These are phyloP conservation scores for Ataeniobius toweri DNA, from an alignment of 2,797 vertebrate genomes.

Conservation along the genomic window DNA sequence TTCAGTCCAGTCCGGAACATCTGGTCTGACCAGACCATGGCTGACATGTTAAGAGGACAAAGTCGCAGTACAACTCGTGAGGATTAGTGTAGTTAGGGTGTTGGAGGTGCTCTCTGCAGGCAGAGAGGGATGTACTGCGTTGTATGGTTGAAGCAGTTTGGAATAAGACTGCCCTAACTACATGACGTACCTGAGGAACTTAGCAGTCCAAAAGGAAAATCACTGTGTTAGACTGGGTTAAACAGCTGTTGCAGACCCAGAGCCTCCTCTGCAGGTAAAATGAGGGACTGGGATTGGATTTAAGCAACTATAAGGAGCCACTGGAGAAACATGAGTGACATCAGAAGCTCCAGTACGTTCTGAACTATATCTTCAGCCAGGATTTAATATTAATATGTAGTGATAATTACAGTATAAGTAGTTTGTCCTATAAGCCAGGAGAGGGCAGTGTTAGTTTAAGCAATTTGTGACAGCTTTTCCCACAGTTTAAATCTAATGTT, in stretches of 20 bases:
- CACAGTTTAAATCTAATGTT: background rate
- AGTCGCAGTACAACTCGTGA: background rate
- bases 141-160: background rate
- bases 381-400: background rate
- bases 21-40: background rate
- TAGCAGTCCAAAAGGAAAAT: background rate
- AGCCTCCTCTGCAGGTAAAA: background rate
- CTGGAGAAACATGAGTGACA: background rate
- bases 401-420: background rate
- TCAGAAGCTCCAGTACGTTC: background rate
- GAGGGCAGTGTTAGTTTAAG: conserved; percentile 20
- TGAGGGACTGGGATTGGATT: background rate
- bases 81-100: background rate
- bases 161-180: background rate
- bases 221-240: background rate
- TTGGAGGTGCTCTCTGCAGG: background rate
- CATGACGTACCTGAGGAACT: background rate
- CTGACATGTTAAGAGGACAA: background rate
- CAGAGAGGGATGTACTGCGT: background rate
- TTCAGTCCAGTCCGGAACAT: background rate
- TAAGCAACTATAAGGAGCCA: background rate
- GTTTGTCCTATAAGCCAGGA: background rate
- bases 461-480: background rate
- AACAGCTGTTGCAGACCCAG: background rate
- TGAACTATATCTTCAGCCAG: no score